A percentile compares a stretch with the other conserved stretches of the same genome.
These are phyloP conservation scores for Elephantulus edwardii DNA, from an alignment of 2,113 vertebrate genomes.

Conservation along the genomic window DNA sequence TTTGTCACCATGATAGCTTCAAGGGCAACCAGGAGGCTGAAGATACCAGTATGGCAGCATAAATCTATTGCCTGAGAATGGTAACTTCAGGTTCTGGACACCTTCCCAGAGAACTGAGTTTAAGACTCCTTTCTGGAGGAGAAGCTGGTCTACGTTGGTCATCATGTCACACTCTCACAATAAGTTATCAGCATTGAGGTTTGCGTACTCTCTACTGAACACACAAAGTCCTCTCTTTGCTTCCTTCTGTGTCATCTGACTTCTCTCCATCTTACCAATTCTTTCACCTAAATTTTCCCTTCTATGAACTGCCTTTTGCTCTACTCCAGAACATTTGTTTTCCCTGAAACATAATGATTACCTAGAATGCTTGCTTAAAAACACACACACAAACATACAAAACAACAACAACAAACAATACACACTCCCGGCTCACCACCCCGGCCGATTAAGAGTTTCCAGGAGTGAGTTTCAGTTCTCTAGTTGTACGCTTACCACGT, in stretches of 20 bases:
- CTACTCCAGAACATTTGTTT: neutral
- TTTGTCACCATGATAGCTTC: neutral
- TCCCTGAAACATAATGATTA: neutral
- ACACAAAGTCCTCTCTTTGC: neutral
- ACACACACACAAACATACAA: too few relatives aligned
- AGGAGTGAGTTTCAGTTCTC: neutral
- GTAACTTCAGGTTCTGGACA: neutral
- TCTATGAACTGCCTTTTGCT: neutral
- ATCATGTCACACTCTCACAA: accelerated
- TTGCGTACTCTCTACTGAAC: too few relatives aligned
- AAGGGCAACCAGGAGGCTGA: neutral
- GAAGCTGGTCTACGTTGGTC: neutral
- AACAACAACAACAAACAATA: too few relatives aligned
- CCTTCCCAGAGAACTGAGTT: neutral
- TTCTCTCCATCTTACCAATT: neutral
- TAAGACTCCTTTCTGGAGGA: neutral
- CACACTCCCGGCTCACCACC: neutral
- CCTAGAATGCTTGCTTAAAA: neutral
- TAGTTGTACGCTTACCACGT: neutral
- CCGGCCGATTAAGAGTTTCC: neutral
- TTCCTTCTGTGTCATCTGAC: neutral
- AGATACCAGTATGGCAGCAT: neutral
- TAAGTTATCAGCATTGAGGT: too few relatives aligned
- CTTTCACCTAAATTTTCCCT: neutral
- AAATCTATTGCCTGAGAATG: neutral